Evolutionary conservation across 2,797 vertebrate genomes (phyloP).

Genomic region (Pempheris klunzingeri): DNA sequence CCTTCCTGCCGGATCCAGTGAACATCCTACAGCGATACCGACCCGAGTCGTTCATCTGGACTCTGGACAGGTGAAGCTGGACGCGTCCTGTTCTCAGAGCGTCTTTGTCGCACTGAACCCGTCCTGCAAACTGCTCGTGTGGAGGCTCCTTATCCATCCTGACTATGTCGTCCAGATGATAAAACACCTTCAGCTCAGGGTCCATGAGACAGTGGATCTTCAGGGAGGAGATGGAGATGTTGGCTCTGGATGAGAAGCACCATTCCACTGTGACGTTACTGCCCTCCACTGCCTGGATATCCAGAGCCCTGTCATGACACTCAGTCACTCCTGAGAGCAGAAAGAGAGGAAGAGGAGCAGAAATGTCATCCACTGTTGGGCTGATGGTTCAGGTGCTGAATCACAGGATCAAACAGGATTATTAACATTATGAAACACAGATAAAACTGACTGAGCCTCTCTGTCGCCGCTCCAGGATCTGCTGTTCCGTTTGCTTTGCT

Average conservation of each 20-base stretch:
- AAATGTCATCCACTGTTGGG: too few relatives aligned
- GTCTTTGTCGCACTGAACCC: constrained; percentile 15
- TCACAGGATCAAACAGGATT: too few relatives aligned
- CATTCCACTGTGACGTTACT: not conserved
- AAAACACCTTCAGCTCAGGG: constrained; percentile 17
- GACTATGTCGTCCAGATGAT: not conserved
- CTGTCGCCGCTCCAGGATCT: too few relatives aligned
- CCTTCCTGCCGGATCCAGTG: not conserved
- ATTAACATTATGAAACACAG: too few relatives aligned
- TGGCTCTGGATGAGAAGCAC: not conserved
- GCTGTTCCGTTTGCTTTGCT: too few relatives aligned
- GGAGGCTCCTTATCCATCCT: too few relatives aligned
- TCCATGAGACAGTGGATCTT: constrained; percentile 25
- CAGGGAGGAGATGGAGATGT: not conserved
- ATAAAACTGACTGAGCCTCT: too few relatives aligned
- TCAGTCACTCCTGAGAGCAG: constrained; percentile 7
- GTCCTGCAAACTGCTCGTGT: constrained; percentile 14
- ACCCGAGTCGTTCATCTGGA: not conserved
- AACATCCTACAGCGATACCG: constrained; percentile 5
- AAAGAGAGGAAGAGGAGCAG: too few relatives aligned
- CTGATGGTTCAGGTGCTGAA: too few relatives aligned
- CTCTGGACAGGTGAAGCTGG: too few relatives aligned
- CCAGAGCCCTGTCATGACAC: not conserved
- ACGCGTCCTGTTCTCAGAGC: not conserved
- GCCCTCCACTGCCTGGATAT: not conserved